Percentiles rank a stretch among this genome's conserved stretches.
Evolutionary conservation across 2,888 invertebrate species (phyloP).

Genomic region (Drosophila merina): DNA sequence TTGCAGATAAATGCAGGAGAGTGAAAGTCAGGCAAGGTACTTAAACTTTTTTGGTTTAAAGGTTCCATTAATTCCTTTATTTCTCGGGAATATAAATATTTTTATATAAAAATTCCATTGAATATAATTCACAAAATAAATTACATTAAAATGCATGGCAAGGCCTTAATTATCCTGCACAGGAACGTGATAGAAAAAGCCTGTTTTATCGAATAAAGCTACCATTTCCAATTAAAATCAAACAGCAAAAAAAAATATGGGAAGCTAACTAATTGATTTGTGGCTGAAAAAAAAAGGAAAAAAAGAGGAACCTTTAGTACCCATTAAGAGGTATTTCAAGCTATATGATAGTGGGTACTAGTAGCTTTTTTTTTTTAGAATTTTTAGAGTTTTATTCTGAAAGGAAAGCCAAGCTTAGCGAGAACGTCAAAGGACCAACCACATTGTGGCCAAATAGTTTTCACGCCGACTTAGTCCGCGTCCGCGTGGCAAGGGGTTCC

Average conservation of each 20-base stretch:
- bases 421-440: background rate
- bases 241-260: background rate
- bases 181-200: background rate
- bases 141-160: background rate
- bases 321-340: background rate
- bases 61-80: no score
- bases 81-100: no score
- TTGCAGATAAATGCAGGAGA: background rate
- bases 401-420: no score
- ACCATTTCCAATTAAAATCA: conserved; percentile 1
- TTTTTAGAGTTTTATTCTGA: no score
- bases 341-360: background rate
- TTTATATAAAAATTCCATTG: no score
- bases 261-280: conserved; percentile 1
- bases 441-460: conserved; percentile 30
- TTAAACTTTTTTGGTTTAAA: no score
- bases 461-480: conserved; percentile 17
- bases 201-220: background rate
- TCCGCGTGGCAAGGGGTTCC: conserved; percentile 8
- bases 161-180: background rate
- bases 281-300: background rate
- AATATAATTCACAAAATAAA: background rate
- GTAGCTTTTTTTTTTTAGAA: no score
- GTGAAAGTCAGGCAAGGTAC: no score
- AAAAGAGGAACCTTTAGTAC: background rate